phyloP scores from a whole-genome alignment of 1,140 invertebrate genomes.

The Bacillus rossius region DNA sequence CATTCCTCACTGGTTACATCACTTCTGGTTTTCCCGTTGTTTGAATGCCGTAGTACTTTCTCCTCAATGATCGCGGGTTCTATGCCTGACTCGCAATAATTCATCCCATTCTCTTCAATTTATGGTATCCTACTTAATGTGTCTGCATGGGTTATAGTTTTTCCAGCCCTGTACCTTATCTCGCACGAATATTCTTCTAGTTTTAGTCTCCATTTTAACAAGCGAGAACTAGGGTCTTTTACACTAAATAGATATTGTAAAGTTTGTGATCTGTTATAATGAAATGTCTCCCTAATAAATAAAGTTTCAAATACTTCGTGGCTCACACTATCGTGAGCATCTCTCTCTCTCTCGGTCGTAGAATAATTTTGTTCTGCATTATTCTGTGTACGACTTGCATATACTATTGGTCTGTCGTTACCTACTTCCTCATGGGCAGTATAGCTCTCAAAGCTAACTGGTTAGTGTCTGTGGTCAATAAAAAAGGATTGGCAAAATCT shows the following conservation, averaged over 20 bases:
- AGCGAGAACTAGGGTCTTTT: slow-evolving; percentile 26
- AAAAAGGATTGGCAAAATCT: slow-evolving; percentile 19
- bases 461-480: slow-evolving; percentile 22
- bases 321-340: slow-evolving; percentile 40
- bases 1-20: not conserved
- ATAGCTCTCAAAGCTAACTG: slow-evolving; percentile 17
- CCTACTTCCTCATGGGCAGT: slow-evolving; percentile 20
- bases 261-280: slow-evolving; percentile 39
- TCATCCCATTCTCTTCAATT: too few relatives aligned
- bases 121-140: not conserved
- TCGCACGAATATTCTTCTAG: slow-evolving; percentile 32
- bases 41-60: not conserved
- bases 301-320: slow-evolving; percentile 42
- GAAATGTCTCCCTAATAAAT: slow-evolving; percentile 37
- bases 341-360: slow-evolving; percentile 33
- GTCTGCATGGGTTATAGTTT: slow-evolving; percentile 6
- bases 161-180: slow-evolving; percentile 26
- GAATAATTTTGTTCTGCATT: slow-evolving; percentile 32
- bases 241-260: slow-evolving; percentile 34
- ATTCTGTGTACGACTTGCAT: slow-evolving; percentile 29
- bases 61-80: not conserved
- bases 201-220: slow-evolving; percentile 32
- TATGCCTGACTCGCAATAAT: too few relatives aligned
- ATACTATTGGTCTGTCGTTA: slow-evolving; percentile 29
- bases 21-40: not conserved